These are phyloP conservation scores for Nansenia antarctica DNA, from an alignment of 2,113 vertebrate genomes.

Conservation along the genomic window DNA sequence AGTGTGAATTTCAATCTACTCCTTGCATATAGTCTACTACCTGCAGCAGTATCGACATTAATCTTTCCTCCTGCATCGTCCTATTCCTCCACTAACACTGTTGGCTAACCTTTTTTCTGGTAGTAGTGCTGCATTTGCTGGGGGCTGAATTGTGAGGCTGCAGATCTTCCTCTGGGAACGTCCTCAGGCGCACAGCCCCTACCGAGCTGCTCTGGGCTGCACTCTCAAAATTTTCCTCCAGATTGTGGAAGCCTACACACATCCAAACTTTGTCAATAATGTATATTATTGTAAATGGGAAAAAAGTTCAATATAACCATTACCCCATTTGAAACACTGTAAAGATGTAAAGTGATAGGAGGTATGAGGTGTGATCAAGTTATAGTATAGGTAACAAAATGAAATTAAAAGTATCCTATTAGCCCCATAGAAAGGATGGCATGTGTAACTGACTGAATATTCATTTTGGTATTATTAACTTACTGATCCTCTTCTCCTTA, in stretches of 20 bases:
- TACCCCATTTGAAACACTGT: not conserved
- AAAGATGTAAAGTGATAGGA: not conserved
- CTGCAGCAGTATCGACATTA: no score
- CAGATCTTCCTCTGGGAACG: constrained; percentile 24
- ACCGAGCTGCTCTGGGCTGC: constrained; percentile 26
- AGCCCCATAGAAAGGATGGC: not conserved
- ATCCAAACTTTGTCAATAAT: constrained; percentile 1
- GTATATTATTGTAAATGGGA: not conserved
- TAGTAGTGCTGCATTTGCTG: not conserved
- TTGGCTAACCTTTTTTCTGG: constrained; percentile 28
- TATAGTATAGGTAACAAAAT: no score
- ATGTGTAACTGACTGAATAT: not conserved
- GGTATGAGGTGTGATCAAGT: not conserved
- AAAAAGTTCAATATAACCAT: not conserved
- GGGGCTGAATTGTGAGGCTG: constrained; percentile 34
- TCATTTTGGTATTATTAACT: not conserved
- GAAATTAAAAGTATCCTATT: no score
- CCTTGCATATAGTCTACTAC: not conserved
- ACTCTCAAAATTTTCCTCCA: constrained; percentile 9
- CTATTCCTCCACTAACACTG: not conserved
- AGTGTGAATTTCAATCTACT: not conserved
- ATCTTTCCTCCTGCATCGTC: not conserved
- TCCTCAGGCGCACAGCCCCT: constrained; percentile 35
- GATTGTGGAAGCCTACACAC: not conserved
- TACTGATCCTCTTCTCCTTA: constrained; percentile 33